Evolutionary conservation across 2,113 vertebrate genomes (phyloP).

Genomic region (Collichthys lucidus): DNA sequence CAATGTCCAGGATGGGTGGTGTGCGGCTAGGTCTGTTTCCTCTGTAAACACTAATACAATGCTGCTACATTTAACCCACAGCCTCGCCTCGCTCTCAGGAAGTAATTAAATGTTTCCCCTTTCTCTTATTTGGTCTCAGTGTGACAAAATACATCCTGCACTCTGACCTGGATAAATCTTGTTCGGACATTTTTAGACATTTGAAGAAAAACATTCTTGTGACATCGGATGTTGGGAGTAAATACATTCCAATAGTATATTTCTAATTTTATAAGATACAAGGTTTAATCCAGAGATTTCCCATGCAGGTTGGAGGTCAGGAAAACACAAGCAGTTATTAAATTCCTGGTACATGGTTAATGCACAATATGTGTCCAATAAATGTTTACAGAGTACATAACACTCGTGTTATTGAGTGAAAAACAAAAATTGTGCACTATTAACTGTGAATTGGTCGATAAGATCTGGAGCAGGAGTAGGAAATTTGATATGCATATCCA

Average conservation of each 20-base stretch:
- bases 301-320: not conserved
- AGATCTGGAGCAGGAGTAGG: not conserved
- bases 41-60: conserved; percentile 73
- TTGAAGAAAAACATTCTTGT: not conserved
- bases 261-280: not conserved
- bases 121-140: conserved; percentile 31
- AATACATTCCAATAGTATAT: not conserved
- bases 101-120: conserved; percentile 62
- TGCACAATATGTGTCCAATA: not conserved
- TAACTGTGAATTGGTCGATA: not conserved
- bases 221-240: not conserved
- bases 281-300: conserved; percentile 14
- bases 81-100: conserved; percentile 53
- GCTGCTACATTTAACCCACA: conserved; percentile 61
- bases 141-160: not conserved
- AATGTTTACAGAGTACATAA: not conserved
- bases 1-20: conserved; percentile 61
- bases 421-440: not conserved
- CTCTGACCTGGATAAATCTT: conserved; percentile 25
- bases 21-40: conserved; percentile 54
- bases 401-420: not conserved
- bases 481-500: not conserved
- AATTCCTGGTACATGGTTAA: not conserved
- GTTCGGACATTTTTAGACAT: not conserved
- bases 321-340: not conserved